Evolutionary conservation across 2,888 invertebrate species (phyloP), one percentile per base, ranked within the genome.

Genomic region (Steromphala cineraria): DNA sequence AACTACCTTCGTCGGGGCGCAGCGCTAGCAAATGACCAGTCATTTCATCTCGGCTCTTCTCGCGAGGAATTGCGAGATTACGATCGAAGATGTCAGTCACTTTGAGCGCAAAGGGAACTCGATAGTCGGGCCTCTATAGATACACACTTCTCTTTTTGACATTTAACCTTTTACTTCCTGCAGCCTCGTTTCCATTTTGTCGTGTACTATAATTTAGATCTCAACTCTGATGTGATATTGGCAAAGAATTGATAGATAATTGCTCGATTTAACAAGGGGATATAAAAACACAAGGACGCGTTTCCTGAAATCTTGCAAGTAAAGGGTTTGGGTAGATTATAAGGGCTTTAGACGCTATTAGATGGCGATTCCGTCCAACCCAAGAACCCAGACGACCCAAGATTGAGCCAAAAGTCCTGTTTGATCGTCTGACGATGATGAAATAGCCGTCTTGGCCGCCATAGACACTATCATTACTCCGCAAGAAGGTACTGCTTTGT

Each of bases 171-270:
- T 17, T 28, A 28, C 62, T 62, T 62, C 62, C 62, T 24, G 62
- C 28, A 62, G 28, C 62, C 62, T 62, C 62, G 62, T 62, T 62
- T 62, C 28, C 62, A 62, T 28, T 62, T 62, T 62, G 62, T 62
- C 62, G n/a, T 28, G 62, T 10, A 46, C 28, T 62, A 28, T 21
- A 62, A 62, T 62, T 62, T 62, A 62, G 62, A 62, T 62, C 28
- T 62, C 62, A 62, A 28, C 62, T 62, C 62, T 62, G 62, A 62
- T 62, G 62, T 62, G 62, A 62, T 62, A 62, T 62, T 62, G 28
- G 28, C 28, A 62, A 24, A 28, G 62, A 62, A 62, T 62, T 62
- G 62, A 62, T 62, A 62, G 62, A 62, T 28, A 62, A 62, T 62
- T 62, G 62, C 62, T 28, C 24, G 62, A 62, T 28, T 62, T 62